phyloP scores from a whole-genome alignment of 92 coral and sea anemone species.

The Parazoanthus swiftii region DNA sequence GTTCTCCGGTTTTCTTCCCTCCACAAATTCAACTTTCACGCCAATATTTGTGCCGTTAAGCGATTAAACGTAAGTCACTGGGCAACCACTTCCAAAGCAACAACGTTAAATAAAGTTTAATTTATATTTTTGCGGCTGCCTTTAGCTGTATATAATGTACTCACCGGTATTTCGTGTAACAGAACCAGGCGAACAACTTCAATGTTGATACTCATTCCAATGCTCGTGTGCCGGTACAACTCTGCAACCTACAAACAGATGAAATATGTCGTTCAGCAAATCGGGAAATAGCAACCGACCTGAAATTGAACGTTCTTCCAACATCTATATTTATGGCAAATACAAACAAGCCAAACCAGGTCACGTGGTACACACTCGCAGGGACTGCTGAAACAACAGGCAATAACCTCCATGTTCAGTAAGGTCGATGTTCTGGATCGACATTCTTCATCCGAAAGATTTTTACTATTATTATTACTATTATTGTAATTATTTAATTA shows the following conservation, averaged over 20 bases:
- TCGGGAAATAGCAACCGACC: neutral
- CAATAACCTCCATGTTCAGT: no score
- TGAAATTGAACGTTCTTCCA: neutral
- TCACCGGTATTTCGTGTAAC: constrained; percentile 75
- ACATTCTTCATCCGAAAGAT: neutral
- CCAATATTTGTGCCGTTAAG: no score
- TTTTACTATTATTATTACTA: neutral
- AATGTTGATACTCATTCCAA: constrained; percentile 77
- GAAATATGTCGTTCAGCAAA: neutral
- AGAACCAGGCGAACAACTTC: constrained; percentile 77
- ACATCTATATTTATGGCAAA: no score
- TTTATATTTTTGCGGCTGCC: neutral
- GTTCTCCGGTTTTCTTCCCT: no score
- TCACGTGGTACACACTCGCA: no score
- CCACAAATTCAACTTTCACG: no score
- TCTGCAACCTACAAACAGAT: constrained; percentile 66
- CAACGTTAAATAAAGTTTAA: no score
- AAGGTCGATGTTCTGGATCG: no score
- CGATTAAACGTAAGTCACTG: no score
- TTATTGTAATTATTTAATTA: no score
- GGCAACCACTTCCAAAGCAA: no score
- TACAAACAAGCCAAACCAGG: neutral
- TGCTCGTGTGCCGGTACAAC: constrained; percentile 74
- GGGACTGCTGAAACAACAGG: no score
- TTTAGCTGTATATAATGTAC: neutral